Evolutionary conservation across 2,888 invertebrate genomes (phyloP).

Genomic region (Drosophila putrida): DNA sequence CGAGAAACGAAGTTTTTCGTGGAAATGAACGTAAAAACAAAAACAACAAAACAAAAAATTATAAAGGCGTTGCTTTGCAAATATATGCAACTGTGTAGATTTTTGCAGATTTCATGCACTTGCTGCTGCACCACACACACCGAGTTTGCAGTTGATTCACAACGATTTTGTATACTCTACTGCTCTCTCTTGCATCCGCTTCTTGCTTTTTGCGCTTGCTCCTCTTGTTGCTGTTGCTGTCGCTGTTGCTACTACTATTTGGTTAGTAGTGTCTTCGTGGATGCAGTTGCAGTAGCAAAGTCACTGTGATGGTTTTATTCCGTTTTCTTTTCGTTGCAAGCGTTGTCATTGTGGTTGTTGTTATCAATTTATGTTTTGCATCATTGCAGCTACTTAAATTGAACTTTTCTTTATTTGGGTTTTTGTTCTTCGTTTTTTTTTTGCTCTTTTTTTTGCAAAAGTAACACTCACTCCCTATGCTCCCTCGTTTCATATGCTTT

Average conservation of each 20-base stretch:
- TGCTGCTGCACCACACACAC: constrained; percentile 23
- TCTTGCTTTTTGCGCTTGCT: constrained; percentile 19
- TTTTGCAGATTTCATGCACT: constrained; percentile 50
- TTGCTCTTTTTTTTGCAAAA: constrained; percentile 56
- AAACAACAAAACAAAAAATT: constrained; percentile 30
- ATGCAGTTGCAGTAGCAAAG: constrained; percentile 50
- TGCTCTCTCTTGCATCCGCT: constrained; percentile 7
- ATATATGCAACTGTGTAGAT: constrained; percentile 6
- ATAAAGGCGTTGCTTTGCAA: constrained; percentile 29
- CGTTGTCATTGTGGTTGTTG: constrained; percentile 21
- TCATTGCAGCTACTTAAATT: constrained; percentile 44
- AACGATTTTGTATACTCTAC: constrained; percentile 32
- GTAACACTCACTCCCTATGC: constrained; percentile 66
- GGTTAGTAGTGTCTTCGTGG: constrained; percentile 55
- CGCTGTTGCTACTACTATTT: constrained; percentile 26
- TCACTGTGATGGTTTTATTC: constrained; percentile 16
- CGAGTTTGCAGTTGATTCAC: constrained; percentile 19
- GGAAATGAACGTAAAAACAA: constrained; percentile 29
- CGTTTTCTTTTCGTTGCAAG: constrained; percentile 12
- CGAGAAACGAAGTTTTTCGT: constrained; percentile 17
- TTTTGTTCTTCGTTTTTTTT: constrained; percentile 52
- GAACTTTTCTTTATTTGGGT: constrained; percentile 64
- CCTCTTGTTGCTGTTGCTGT: constrained; percentile 27
- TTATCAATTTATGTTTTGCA: constrained; percentile 24
- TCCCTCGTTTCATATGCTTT: constrained; percentile 68